Percentiles rank a stretch among this genome's conserved stretches.
Evolutionary conservation across 2,888 invertebrate genomes (phyloP).

Genomic region (Ariolimax columbianus): DNA sequence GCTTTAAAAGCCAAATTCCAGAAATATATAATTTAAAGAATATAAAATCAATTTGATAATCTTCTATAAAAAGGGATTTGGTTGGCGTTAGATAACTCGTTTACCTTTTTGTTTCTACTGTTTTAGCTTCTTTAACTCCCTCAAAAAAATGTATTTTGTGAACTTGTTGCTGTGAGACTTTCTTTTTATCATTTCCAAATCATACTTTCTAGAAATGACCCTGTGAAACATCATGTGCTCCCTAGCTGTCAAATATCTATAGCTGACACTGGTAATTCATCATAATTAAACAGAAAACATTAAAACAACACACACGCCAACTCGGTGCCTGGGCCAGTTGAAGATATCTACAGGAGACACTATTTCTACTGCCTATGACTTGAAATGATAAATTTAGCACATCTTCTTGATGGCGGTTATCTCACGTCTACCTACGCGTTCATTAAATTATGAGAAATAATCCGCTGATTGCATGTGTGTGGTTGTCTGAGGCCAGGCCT

Average conservation of each 20-base stretch:
- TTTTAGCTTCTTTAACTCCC: no score
- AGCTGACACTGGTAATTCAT: not conserved
- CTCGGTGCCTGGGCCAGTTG: not conserved
- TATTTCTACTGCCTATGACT: constrained; percentile 2
- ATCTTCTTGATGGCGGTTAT: not conserved
- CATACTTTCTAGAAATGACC: no score
- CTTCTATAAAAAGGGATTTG: no score
- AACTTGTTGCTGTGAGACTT: no score
- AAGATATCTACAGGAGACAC: not conserved
- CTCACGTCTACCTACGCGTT: not conserved
- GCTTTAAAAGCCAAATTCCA: no score
- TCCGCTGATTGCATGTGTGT: not conserved
- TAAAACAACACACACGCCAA: not conserved
- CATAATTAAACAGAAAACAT: constrained; percentile 3
- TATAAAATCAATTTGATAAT: no score
- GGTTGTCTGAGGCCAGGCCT: not conserved
- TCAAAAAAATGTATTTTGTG: no score
- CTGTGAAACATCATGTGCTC: not conserved
- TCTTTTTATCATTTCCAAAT: no score
- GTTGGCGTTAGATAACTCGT: no score
- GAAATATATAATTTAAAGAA: no score
- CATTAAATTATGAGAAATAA: constrained; percentile 19
- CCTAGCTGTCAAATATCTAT: not conserved
- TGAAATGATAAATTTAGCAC: not conserved
- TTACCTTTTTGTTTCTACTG: no score